These are phyloP conservation scores for Pygmarrhopalites habei DNA, from an alignment of 1,140 invertebrate species.

Conservation along the genomic window DNA sequence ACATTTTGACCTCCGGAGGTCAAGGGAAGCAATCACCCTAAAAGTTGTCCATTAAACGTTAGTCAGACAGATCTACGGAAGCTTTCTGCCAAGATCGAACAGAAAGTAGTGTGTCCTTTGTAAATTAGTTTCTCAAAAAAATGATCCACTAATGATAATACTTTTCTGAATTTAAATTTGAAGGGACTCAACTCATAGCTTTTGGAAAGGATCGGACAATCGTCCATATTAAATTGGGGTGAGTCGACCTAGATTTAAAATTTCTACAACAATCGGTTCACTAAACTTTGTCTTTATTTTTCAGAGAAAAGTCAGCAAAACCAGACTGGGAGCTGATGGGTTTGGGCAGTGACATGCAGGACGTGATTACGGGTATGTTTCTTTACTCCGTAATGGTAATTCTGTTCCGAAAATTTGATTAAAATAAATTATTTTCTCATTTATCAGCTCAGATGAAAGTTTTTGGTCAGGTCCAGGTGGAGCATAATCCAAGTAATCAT, in stretches of 20 bases:
- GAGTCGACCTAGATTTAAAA: not conserved
- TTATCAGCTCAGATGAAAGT: slow-evolving; percentile 15
- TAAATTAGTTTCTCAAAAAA: too few relatives aligned
- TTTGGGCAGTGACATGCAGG: slow-evolving; percentile 8
- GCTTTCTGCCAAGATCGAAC: too few relatives aligned
- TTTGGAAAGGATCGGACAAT: slow-evolving; percentile 29
- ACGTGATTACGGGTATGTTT: not conserved
- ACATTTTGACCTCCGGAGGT: too few relatives aligned
- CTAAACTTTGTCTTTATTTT: slow-evolving; percentile 9
- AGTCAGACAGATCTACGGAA: too few relatives aligned
- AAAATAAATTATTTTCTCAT: too few relatives aligned
- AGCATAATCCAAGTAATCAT: not conserved
- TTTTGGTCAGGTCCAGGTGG: slow-evolving; percentile 1
- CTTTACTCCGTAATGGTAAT: too few relatives aligned
- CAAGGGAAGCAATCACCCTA: too few relatives aligned
- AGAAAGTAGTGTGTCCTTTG: too few relatives aligned
- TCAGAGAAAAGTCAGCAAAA: not conserved
- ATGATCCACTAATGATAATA: too few relatives aligned
- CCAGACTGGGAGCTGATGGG: slow-evolving; percentile 14
- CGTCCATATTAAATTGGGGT: slow-evolving; percentile 21
- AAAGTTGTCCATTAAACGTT: too few relatives aligned
- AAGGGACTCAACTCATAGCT: slow-evolving; percentile 26
- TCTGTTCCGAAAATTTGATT: too few relatives aligned
- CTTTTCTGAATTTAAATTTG: too few relatives aligned
- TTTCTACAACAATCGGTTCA: not conserved